phyloP scores from a whole-genome alignment of 2,888 invertebrate genomes.

The Cistogaster globosa region DNA sequence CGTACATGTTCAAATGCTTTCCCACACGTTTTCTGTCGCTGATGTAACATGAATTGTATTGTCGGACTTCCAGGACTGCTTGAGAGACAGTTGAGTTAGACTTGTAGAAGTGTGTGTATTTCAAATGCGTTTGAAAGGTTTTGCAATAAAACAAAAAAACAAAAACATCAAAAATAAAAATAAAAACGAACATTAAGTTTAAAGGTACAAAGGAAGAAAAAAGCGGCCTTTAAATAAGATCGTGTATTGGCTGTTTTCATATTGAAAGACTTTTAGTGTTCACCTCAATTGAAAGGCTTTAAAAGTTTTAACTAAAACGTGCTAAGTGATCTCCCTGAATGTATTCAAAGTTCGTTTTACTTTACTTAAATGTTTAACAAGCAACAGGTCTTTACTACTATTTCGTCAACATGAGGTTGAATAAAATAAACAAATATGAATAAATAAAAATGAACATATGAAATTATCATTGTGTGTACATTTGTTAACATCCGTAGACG shows the following conservation, averaged over 20 bases:
- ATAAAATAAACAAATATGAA: background rate
- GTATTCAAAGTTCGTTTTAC: slow-evolving; percentile 42
- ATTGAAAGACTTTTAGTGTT: background rate
- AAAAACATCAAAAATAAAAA: slow-evolving; percentile 6
- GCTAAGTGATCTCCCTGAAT: slow-evolving; percentile 23
- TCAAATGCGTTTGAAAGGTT: slow-evolving; percentile 65
- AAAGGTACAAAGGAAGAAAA: background rate
- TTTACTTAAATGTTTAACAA: slow-evolving; percentile 29
- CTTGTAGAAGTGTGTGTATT: slow-evolving; percentile 30
- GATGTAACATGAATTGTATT: slow-evolving; percentile 68
- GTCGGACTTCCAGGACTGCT: slow-evolving; percentile 30
- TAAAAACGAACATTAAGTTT: slow-evolving; percentile 51
- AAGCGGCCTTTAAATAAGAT: too few species aligned
- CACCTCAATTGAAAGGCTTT: background rate
- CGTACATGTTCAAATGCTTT: slow-evolving; percentile 40
- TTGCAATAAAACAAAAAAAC: slow-evolving; percentile 59
- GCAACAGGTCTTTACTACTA: background rate
- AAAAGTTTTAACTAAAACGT: background rate
- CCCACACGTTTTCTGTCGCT: slow-evolving; percentile 67
- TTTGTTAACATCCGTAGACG: background rate
- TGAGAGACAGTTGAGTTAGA: slow-evolving; percentile 23
- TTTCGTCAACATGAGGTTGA: background rate
- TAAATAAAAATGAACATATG: background rate
- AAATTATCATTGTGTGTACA: background rate
- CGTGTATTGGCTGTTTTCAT: background rate